A percentile compares a stretch with the other conserved stretches of the same genome.
These are phyloP conservation scores for Epizoanthus scotinus DNA, from an alignment of 92 coral and sea anemone species.

Conservation along the genomic window DNA sequence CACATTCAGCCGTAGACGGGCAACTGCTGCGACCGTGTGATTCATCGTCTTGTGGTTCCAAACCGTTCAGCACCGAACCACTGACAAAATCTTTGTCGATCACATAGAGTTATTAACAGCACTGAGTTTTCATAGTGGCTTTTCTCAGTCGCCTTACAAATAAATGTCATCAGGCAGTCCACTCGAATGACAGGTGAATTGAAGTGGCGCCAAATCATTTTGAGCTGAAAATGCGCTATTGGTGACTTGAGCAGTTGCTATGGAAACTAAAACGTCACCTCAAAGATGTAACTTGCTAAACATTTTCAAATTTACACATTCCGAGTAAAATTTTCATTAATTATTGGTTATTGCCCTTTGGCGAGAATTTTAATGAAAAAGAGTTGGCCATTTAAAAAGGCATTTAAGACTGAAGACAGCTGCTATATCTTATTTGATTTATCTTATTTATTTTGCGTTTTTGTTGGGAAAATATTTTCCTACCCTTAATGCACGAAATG, in stretches of 20 bases:
- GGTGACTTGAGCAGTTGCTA: constrained; percentile 4
- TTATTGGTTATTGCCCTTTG: neutral
- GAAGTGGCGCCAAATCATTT: constrained; percentile 41
- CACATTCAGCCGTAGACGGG: constrained; percentile 47
- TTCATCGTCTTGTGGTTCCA: constrained; percentile 1
- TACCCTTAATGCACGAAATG: neutral
- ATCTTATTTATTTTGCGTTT: no score
- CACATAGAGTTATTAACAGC: no score
- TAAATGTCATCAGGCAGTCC: constrained; percentile 9
- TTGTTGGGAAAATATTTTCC: neutral
- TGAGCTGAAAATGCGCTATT: neutral
- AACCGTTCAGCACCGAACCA: neutral
- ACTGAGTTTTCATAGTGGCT: neutral
- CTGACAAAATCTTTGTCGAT: neutral
- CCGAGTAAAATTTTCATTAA: neutral
- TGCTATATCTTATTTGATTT: neutral
- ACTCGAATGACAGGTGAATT: neutral
- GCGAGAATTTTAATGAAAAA: neutral
- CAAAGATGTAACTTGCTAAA: constrained; percentile 20
- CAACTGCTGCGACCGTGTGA: neutral
- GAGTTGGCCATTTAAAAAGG: neutral
- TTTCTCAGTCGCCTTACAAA: neutral
- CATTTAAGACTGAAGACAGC: neutral
- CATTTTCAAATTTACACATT: constrained; percentile 23
- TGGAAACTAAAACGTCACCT: constrained; percentile 20